phyloP scores from a whole-genome alignment of 1,140 invertebrate species.

The Aphelenchoides avenae region DNA sequence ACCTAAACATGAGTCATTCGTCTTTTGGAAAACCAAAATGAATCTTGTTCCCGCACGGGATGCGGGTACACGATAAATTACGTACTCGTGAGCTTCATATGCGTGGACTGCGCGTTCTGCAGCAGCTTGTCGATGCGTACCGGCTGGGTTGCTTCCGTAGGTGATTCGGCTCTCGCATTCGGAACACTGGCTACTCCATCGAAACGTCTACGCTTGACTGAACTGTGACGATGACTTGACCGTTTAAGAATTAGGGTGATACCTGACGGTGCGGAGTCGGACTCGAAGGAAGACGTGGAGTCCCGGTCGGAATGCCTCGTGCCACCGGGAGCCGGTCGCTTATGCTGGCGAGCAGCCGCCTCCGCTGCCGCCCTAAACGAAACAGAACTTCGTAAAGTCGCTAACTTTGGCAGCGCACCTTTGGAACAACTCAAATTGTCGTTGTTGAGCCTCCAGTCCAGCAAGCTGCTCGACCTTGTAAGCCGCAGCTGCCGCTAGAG shows the following conservation, averaged over 20 bases:
- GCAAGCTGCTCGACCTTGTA: slow-evolving; percentile 43
- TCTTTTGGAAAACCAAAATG: too few species aligned
- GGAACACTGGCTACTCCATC: background rate
- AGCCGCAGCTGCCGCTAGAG: slow-evolving; percentile 24
- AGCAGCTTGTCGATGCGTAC: slow-evolving; percentile 26
- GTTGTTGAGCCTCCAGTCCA: slow-evolving; percentile 40
- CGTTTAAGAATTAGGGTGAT: background rate
- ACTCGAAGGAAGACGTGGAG: slow-evolving; percentile 30
- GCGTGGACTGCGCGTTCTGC: slow-evolving; percentile 24
- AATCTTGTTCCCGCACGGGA: too few species aligned
- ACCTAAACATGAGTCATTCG: background rate
- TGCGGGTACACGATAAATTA: too few species aligned
- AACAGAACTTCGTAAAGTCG: too few species aligned
- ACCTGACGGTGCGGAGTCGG: slow-evolving; percentile 19
- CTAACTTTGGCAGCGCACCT: slow-evolving; percentile 26
- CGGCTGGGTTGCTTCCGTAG: background rate
- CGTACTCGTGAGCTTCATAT: slow-evolving; percentile 35
- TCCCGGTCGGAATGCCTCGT: slow-evolving; percentile 24
- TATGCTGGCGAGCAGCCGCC: too few species aligned
- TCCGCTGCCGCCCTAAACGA: too few species aligned
- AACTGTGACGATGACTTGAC: slow-evolving; percentile 6
- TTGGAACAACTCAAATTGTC: slow-evolving; percentile 46
- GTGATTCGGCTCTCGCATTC: background rate
- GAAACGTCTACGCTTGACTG: slow-evolving; percentile 15
- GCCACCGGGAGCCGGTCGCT: too few species aligned